A percentile compares a stretch with the other conserved stretches of the same genome.
Evolutionary conservation across 2,113 vertebrate genomes (phyloP).

Genomic region (Antechinus stuartii): DNA sequence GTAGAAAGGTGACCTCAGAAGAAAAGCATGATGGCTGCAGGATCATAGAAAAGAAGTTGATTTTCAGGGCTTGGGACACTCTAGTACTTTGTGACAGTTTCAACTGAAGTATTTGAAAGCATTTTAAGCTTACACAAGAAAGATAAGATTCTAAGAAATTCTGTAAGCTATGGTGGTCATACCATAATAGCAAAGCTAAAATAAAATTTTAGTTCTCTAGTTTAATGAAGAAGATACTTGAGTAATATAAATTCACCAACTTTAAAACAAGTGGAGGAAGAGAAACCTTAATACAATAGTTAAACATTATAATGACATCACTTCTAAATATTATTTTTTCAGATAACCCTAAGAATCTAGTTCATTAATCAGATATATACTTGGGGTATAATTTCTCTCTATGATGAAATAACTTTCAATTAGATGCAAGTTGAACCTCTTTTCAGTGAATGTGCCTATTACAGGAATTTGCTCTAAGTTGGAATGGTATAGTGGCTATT

Average conservation of each 20-base stretch:
- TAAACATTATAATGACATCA: not conserved
- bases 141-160: not conserved
- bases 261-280: not conserved
- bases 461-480: not conserved
- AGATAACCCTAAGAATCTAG: not conserved
- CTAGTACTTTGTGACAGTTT: not conserved
- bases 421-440: not conserved
- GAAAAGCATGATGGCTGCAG: not conserved
- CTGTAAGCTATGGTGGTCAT: not conserved
- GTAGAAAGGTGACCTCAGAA: not conserved
- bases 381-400: not conserved
- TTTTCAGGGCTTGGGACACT: not conserved
- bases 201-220: constrained; percentile 12
- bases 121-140: not conserved
- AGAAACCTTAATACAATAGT: not conserved
- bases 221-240: not conserved
- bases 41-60: not conserved
- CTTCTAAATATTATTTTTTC: not conserved
- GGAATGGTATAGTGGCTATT: not conserved
- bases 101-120: not conserved
- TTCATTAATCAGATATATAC: not conserved
- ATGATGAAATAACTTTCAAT: not conserved
- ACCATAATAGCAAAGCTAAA: not conserved
- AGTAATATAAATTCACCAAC: not conserved
- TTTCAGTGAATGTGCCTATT: not conserved